Conservation (phyloP, 2,797 vertebrate species). For the Adelosebastes latens region DNA sequence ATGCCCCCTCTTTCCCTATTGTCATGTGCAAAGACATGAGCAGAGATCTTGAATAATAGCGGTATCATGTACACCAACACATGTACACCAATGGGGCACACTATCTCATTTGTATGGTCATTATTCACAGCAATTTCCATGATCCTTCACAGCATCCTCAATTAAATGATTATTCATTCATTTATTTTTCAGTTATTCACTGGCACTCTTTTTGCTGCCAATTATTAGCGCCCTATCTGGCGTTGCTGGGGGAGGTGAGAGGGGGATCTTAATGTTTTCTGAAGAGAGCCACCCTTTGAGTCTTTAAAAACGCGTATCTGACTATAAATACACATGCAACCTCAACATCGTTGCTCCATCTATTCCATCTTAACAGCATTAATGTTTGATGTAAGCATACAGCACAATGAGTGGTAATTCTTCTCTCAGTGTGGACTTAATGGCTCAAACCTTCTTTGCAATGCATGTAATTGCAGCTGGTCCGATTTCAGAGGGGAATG, state of each 20-base stretch:
- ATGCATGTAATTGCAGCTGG: constrained; percentile 1
- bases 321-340: constrained; percentile 12
- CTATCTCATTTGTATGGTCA: constrained; percentile 40
- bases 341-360: not conserved
- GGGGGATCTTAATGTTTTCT: constrained; percentile 16
- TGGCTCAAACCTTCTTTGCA: constrained; percentile 14
- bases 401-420: constrained; percentile 12
- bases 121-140: constrained; percentile 49
- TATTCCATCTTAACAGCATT: constrained; percentile 23
- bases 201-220: not conserved
- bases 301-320: constrained; percentile 8
- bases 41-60: not conserved
- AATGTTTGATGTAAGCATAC: constrained; percentile 49
- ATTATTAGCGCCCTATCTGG: constrained; percentile 18
- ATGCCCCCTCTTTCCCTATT: not conserved
- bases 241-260: not conserved
- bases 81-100: not conserved
- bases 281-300: not conserved
- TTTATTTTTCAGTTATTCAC: constrained; percentile 47
- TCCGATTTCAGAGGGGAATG: not conserved
- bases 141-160: constrained; percentile 25
- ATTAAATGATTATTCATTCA: constrained; percentile 49
- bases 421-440: constrained; percentile 11
- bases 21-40: not conserved
- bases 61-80: not conserved